Percentiles rank a stretch among this genome's conserved stretches.
These are phyloP conservation scores for Calliphora vicina DNA, from an alignment of 1,140 invertebrate genomes.

Conservation along the genomic window DNA sequence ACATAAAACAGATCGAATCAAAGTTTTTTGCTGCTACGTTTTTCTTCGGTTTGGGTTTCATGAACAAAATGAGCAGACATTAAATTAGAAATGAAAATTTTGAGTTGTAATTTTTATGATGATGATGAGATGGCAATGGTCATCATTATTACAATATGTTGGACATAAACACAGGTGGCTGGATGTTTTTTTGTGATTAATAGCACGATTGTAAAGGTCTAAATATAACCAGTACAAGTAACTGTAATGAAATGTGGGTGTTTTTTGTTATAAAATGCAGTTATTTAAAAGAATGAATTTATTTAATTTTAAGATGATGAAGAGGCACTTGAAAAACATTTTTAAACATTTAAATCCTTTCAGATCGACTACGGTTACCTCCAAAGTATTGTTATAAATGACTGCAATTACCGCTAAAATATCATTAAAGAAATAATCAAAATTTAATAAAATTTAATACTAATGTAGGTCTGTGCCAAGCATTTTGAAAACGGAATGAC, in stretches of 20 bases:
- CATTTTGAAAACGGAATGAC: no score
- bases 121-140: background rate
- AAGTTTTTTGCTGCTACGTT: background rate
- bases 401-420: no score
- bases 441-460: no score
- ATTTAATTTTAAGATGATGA: no score
- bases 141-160: slow-evolving; percentile 14
- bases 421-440: no score
- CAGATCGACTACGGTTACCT: no score
- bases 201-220: background rate
- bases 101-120: background rate
- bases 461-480: no score
- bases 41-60: background rate
- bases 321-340: no score
- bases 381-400: no score
- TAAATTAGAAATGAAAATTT: background rate
- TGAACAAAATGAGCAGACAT: background rate
- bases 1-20: background rate
- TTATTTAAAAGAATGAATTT: background rate
- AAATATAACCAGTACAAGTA: background rate
- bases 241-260: slow-evolving; percentile 4
- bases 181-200: background rate
- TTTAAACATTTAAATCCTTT: no score
- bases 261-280: background rate
- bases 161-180: background rate